Percentiles rank a stretch among this genome's conserved stretches.
These are phyloP conservation scores for Ageneiosus marmoratus DNA, from an alignment of 2,113 vertebrate species.

Conservation along the genomic window DNA sequence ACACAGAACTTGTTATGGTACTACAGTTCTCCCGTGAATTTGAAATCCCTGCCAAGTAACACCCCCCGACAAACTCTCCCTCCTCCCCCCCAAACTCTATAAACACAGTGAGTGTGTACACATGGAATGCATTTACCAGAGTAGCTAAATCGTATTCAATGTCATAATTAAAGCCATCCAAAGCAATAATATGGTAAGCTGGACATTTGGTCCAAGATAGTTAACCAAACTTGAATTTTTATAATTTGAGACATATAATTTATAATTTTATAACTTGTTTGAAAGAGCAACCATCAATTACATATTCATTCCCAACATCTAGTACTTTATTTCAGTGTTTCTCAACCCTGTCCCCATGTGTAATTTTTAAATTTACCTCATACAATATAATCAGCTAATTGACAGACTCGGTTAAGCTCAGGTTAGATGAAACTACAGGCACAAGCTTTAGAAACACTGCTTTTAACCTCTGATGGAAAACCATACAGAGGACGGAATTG, in stretches of 20 bases:
- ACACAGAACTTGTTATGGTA: conserved; percentile 42
- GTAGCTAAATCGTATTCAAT: conserved; percentile 24
- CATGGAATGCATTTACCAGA: conserved; percentile 50
- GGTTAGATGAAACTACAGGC: not conserved
- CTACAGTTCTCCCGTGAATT: conserved; percentile 42
- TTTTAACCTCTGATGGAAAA: too few relatives aligned
- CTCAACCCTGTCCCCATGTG: not conserved
- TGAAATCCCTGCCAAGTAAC: conserved; percentile 44
- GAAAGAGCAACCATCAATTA: not conserved
- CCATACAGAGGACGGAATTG: too few relatives aligned
- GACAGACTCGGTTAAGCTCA: too few relatives aligned
- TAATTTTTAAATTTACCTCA: not conserved
- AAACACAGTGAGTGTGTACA: conserved; percentile 51
- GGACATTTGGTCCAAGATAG: not conserved
- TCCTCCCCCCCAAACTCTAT: conserved; percentile 20
- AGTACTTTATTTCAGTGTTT: not conserved
- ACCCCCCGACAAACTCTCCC: conserved; percentile 12
- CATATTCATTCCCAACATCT: not conserved
- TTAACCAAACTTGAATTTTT: not conserved
- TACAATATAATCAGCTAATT: not conserved
- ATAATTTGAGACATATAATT: too few relatives aligned
- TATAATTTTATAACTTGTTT: too few relatives aligned
- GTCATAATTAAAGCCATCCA: conserved; percentile 30
- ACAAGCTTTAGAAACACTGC: not conserved
- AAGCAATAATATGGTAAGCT: not conserved